Conservation (phyloP, 1,140 invertebrate genomes). For the Anoplolepis gracilipes region DNA sequence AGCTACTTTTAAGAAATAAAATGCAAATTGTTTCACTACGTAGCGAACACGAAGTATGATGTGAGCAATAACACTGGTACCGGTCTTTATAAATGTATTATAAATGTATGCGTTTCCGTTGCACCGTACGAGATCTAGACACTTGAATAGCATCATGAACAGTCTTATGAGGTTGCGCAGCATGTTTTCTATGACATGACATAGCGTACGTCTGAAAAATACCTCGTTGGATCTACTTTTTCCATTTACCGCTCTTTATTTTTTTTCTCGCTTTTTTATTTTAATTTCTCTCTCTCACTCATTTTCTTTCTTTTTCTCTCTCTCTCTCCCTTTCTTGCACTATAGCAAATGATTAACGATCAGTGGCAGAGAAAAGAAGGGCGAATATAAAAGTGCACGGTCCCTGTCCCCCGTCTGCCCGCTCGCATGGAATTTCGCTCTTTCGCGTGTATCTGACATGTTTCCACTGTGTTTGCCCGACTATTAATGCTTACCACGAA, state of each 20-base stretch:
- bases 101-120: slow-evolving; percentile 56
- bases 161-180: slow-evolving; percentile 55
- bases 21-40: slow-evolving; percentile 4
- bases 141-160: slow-evolving; percentile 71
- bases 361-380: slow-evolving; percentile 74
- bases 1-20: background rate
- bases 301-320: slow-evolving; percentile 11
- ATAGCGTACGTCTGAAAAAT: slow-evolving; percentile 77
- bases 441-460: slow-evolving; percentile 79
- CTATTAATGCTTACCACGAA: slow-evolving; percentile 81
- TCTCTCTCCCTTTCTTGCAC: slow-evolving; percentile 22
- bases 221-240: slow-evolving; percentile 69
- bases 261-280: slow-evolving; percentile 22
- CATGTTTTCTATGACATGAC: slow-evolving; percentile 75
- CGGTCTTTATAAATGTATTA: slow-evolving; percentile 67
- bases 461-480: slow-evolving; percentile 82
- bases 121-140: slow-evolving; percentile 59
- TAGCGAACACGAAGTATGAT: background rate
- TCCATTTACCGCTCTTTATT: slow-evolving; percentile 61
- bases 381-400: slow-evolving; percentile 70
- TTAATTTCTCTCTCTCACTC: background rate
- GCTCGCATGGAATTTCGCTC: slow-evolving; percentile 72
- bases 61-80: background rate
- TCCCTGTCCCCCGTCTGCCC: slow-evolving; percentile 32
- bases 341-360: slow-evolving; percentile 81